phyloP scores from a whole-genome alignment of 2,888 invertebrate species.

The Cryptus armator region DNA sequence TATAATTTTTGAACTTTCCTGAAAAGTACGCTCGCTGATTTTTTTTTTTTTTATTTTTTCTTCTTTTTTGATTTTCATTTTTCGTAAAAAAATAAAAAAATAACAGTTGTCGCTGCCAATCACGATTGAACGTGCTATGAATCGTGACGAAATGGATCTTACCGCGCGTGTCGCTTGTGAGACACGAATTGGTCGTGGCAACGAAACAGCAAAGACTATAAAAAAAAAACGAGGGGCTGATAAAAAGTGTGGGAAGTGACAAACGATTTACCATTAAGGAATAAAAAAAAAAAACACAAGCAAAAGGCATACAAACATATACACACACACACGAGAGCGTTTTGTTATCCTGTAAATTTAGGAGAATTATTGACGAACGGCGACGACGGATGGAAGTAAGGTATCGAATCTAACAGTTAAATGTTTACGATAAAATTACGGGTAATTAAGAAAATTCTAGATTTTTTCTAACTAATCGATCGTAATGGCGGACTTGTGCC shows the following conservation, averaged over 20 bases:
- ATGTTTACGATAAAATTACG: slow-evolving; percentile 85
- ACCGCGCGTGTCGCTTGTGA: slow-evolving; percentile 30
- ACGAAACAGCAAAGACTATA: slow-evolving; percentile 21
- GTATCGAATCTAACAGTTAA: slow-evolving; percentile 79
- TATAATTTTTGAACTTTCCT: neutral
- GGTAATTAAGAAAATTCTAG: slow-evolving; percentile 84
- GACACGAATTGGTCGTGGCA: slow-evolving; percentile 27
- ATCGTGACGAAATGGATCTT: neutral
- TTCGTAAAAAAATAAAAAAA: neutral
- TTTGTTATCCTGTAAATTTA: slow-evolving; percentile 70
- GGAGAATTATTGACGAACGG: slow-evolving; percentile 53
- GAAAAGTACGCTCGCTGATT: slow-evolving; percentile 7
- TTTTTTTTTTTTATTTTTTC: slow-evolving; percentile 6
- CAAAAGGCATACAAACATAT: slow-evolving; percentile 37
- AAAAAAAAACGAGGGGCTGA: neutral
- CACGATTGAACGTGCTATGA: neutral
- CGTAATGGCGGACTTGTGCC: slow-evolving; percentile 79
- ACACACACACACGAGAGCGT: slow-evolving; percentile 53
- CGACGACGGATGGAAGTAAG: slow-evolving; percentile 41
- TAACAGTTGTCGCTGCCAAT: neutral
- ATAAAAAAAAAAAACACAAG: slow-evolving; percentile 25
- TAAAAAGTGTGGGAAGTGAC: slow-evolving; percentile 28
- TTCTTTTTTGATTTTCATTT: neutral
- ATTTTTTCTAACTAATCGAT: slow-evolving; percentile 84
- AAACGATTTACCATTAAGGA: slow-evolving; percentile 40